Conservation (phyloP, 1,140 invertebrate species). For the Dendrolimus kikuchii region DNA sequence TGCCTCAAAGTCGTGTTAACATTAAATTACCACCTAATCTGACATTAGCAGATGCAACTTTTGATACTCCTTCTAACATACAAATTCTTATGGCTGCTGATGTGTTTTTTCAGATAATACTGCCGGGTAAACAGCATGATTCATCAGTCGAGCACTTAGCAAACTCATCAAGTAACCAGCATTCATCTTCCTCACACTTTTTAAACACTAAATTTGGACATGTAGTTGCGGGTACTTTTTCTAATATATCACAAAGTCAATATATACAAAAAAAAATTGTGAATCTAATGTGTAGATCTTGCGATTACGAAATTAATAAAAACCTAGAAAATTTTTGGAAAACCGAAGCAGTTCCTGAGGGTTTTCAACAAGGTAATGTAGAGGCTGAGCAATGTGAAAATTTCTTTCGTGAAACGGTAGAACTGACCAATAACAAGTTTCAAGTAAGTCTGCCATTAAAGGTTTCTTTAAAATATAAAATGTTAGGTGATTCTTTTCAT, state of each 20-base stretch:
- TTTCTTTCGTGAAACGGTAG: conserved; percentile 9
- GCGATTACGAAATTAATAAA: conserved; percentile 8
- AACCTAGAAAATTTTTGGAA: conserved; percentile 12
- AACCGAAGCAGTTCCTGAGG: conserved; percentile 7
- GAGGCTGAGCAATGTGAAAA: conserved; percentile 10
- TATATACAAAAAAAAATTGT: conserved; percentile 2
- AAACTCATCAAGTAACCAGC: too few relatives aligned
- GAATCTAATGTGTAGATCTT: conserved; percentile 8
- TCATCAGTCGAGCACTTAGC: too few relatives aligned
- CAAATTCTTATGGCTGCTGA: too few relatives aligned
- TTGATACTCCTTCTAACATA: too few relatives aligned
- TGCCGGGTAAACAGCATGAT: too few relatives aligned
- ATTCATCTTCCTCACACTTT: background rate
- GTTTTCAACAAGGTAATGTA: background rate
- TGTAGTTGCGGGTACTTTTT: conserved; percentile 9
- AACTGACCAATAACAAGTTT: conserved; percentile 11
- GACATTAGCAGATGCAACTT: too few relatives aligned
- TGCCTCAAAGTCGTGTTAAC: too few relatives aligned
- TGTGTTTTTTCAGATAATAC: too few relatives aligned
- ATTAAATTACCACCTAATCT: too few relatives aligned
- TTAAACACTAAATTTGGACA: conserved; percentile 17
- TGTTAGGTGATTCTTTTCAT: conserved; percentile 11
- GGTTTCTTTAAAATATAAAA: background rate
- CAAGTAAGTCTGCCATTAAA: conserved; percentile 9
- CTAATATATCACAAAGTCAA: background rate